These are phyloP conservation scores for Seira musarum DNA, from an alignment of 2,888 invertebrate species.

Conservation along the genomic window DNA sequence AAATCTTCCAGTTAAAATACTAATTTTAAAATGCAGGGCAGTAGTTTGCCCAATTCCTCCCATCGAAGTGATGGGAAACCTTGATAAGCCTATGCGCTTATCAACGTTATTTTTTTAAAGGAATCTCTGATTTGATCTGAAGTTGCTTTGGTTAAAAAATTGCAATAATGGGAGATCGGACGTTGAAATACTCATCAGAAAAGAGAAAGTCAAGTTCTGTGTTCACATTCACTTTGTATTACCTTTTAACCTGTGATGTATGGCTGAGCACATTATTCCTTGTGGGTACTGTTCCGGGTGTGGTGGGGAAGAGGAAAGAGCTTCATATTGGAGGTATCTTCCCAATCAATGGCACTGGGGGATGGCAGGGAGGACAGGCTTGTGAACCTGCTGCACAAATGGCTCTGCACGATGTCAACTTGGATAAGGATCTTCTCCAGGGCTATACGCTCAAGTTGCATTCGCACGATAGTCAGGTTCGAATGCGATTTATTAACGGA, in stretches of 20 bases:
- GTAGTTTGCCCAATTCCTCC: too few relatives aligned
- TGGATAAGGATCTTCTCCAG: conserved; percentile 87
- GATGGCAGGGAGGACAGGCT: conserved; percentile 96
- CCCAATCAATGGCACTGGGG: conserved; percentile 95
- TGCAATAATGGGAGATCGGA: conserved; percentile 16
- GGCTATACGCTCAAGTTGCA: conserved; percentile 93
- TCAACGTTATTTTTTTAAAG: too few relatives aligned
- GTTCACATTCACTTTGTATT: conserved; percentile 30
- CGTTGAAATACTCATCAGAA: conserved; percentile 6
- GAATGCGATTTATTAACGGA: too few relatives aligned
- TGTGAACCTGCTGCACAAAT: conserved; percentile 98
- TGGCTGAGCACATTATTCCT: conserved; percentile 28
- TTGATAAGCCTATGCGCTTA: too few relatives aligned
- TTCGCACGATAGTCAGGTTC: conserved; percentile 97
- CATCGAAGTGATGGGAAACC: too few relatives aligned
- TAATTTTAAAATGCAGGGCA: too few relatives aligned
- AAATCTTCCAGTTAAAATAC: too few relatives aligned
- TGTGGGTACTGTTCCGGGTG: conserved; percentile 71
- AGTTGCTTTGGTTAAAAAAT: background rate
- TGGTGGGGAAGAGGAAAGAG: conserved; percentile 76
- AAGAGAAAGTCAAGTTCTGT: conserved; percentile 21
- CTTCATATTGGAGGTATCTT: conserved; percentile 98
- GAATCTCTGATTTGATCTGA: background rate
- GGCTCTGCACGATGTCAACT: conserved; percentile 97
- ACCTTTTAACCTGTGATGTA: conserved; percentile 46